Conservation (phyloP, 2,888 invertebrate species). For the Chouioia cunea region DNA sequence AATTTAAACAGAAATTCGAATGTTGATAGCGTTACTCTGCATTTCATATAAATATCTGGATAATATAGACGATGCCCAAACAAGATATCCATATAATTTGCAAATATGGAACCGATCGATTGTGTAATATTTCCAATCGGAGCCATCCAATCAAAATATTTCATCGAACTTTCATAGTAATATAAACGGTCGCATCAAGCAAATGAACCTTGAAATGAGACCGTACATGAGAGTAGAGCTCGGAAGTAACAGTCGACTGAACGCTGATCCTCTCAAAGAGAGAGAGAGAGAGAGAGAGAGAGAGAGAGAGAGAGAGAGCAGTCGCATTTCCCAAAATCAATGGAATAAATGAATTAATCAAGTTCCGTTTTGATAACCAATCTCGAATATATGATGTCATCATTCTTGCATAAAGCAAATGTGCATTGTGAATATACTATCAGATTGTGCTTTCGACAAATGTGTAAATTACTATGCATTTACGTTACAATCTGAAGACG, state of each 20-base stretch:
- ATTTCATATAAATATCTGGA: too few species aligned
- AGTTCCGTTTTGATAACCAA: conserved; percentile 26
- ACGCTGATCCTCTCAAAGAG: conserved; percentile 13
- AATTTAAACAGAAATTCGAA: too few species aligned
- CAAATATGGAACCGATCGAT: too few species aligned
- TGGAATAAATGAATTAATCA: conserved; percentile 25
- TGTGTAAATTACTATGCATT: too few species aligned
- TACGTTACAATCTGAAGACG: too few species aligned
- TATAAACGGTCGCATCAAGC: background rate
- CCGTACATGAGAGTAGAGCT: background rate
- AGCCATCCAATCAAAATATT: conserved; percentile 1
- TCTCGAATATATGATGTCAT: conserved; percentile 21
- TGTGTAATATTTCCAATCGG: too few species aligned
- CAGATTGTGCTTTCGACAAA: background rate
- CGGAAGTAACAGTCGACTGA: conserved; percentile 14
- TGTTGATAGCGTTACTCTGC: too few species aligned
- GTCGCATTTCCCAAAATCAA: conserved; percentile 9
- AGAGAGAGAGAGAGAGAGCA: background rate
- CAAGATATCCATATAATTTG: too few species aligned
- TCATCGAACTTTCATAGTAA: conserved; percentile 1
- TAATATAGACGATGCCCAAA: too few species aligned
- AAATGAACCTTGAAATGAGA: conserved; percentile 32
- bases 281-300: too few species aligned
- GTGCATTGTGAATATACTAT: too few species aligned
- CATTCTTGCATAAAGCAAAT: background rate